Evolutionary conservation across 2,113 vertebrate species (phyloP).

Genomic region (Variabilichromis moorii): DNA sequence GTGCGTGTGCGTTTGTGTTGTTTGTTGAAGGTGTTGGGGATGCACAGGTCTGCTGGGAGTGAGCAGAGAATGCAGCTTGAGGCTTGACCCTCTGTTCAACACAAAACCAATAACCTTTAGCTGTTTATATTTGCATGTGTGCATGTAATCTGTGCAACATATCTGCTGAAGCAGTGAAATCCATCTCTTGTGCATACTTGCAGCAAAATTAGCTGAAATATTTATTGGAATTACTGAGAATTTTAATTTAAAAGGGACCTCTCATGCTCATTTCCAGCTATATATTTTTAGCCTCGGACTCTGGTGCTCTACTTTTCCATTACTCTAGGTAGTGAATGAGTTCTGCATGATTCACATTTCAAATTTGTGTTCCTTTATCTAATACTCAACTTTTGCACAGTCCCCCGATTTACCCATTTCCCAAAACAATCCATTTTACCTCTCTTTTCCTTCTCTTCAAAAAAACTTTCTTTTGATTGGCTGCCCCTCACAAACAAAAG

Average conservation of each 20-base stretch:
- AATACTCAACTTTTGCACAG: background rate
- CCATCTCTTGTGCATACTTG: background rate
- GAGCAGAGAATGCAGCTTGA: constrained; percentile 69
- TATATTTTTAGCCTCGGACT: background rate
- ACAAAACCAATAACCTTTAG: constrained; percentile 22
- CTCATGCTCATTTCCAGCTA: background rate
- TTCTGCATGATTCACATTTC: background rate
- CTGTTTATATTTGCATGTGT: background rate
- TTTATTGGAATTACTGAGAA: background rate
- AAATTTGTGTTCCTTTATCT: background rate
- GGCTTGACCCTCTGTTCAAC: constrained; percentile 66
- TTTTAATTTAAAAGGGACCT: background rate
- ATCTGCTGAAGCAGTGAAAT: background rate
- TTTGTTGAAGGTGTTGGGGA: constrained; percentile 27
- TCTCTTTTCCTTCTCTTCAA: background rate
- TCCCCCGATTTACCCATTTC: background rate
- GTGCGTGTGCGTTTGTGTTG: background rate
- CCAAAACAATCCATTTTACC: background rate
- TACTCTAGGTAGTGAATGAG: background rate
- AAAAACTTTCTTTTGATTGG: background rate
- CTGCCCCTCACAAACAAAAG: background rate
- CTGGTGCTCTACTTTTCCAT: background rate
- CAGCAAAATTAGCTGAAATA: background rate
- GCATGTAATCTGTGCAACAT: background rate
- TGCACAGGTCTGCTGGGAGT: constrained; percentile 71